Evolutionary conservation across 2,888 invertebrate species (phyloP).

Genomic region (Yponomeuta plumbellus): DNA sequence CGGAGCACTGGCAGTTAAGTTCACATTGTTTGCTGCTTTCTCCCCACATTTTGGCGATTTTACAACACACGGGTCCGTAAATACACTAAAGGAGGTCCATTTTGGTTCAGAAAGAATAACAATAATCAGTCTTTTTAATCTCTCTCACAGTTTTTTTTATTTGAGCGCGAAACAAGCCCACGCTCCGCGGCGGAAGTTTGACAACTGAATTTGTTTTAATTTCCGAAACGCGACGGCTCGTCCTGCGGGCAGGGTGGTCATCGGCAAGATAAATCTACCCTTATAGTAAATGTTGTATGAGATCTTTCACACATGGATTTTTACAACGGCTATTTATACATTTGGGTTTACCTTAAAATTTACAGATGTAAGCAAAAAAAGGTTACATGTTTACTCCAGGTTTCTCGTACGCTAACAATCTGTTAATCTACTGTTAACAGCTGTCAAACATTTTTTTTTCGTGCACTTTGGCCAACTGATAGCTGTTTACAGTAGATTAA

Average conservation of each 20-base stretch:
- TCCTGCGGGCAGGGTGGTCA: conserved; percentile 34
- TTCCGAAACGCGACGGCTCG: conserved; percentile 19
- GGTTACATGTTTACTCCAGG: too few species aligned
- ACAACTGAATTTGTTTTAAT: conserved; percentile 32
- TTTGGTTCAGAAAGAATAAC: neutral
- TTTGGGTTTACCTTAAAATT: too few species aligned
- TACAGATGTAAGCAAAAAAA: too few species aligned
- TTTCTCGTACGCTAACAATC: too few species aligned
- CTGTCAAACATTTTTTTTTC: too few species aligned
- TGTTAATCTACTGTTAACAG: too few species aligned
- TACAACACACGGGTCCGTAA: conserved; percentile 44
- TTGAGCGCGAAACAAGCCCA: conserved; percentile 21
- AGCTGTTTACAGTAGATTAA: too few species aligned
- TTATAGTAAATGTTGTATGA: conserved; percentile 37
- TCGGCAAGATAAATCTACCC: conserved; percentile 35
- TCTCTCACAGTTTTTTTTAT: conserved; percentile 34
- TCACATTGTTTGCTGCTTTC: conserved; percentile 61
- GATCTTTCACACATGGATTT: too few species aligned
- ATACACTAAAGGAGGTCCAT: conserved; percentile 23
- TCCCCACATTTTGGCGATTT: conserved; percentile 56
- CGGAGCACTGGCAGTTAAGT: conserved; percentile 63
- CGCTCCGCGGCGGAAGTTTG: conserved; percentile 27
- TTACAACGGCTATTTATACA: too few species aligned
- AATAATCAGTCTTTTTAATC: conserved; percentile 34
- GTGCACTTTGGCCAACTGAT: too few species aligned